These are phyloP conservation scores for Pollenia angustigena DNA, from an alignment of 2,888 invertebrate genomes.

Conservation along the genomic window DNA sequence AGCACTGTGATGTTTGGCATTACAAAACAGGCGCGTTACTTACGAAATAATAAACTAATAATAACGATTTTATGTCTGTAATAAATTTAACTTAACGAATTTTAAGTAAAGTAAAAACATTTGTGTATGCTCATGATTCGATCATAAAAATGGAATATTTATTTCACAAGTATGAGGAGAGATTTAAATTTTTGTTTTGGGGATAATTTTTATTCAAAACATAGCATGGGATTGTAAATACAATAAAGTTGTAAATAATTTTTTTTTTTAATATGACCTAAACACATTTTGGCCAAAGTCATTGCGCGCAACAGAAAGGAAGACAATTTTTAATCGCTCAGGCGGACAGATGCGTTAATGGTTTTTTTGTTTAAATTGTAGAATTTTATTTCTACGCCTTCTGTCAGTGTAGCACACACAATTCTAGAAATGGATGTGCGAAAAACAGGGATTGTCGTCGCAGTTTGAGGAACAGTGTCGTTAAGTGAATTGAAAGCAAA, in stretches of 20 bases:
- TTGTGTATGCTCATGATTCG: conserved; percentile 71
- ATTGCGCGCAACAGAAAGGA: conserved; percentile 60
- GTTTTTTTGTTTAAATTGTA: conserved; percentile 70
- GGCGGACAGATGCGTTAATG: conserved; percentile 80
- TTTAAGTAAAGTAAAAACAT: conserved; percentile 65
- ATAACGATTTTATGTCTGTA: conserved; percentile 4
- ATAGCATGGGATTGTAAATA: conserved; percentile 57
- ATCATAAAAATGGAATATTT: conserved; percentile 66
- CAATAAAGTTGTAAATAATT: conserved; percentile 11
- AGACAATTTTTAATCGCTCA: conserved; percentile 81
- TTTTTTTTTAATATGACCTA: conserved; percentile 32
- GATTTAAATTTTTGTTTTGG: conserved; percentile 63
- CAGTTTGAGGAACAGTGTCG: conserved; percentile 57
- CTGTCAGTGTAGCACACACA: conserved; percentile 51
- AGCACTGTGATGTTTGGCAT: no score
- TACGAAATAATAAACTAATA: conserved; percentile 6
- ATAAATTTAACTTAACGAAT: conserved; percentile 45
- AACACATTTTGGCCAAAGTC: conserved; percentile 61
- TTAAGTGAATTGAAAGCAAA: conserved; percentile 81
- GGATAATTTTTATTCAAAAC: conserved; percentile 57
- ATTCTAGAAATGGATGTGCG: conserved; percentile 33
- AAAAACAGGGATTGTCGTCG: conserved; percentile 14
- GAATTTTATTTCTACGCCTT: conserved; percentile 78
- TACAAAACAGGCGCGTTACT: background rate
- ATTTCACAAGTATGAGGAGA: conserved; percentile 57